A percentile compares a stretch with the other conserved stretches of the same genome.
Evolutionary conservation across 2,113 vertebrate genomes (phyloP).

Genomic region (Myxocyprinus asiaticus): DNA sequence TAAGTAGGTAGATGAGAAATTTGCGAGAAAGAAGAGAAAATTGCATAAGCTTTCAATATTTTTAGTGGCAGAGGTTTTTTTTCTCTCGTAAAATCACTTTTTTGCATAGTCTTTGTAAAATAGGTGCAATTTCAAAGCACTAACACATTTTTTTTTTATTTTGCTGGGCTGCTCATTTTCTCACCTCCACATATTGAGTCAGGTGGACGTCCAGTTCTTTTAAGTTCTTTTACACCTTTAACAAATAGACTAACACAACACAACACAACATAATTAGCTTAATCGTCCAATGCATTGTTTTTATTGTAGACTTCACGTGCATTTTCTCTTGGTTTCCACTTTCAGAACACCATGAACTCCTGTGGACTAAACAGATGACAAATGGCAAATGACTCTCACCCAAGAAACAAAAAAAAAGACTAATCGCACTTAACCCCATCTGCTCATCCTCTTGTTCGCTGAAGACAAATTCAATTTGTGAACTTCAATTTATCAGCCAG

Average conservation of each 20-base stretch:
- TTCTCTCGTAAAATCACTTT: too few species aligned
- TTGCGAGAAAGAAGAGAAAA: too few species aligned
- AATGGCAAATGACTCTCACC: background rate
- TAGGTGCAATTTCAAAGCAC: background rate
- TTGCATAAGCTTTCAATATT: too few species aligned
- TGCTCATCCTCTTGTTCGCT: background rate
- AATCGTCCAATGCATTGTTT: background rate
- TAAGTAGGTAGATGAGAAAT: too few species aligned
- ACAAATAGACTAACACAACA: too few species aligned
- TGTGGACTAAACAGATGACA: background rate
- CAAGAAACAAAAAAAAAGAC: slow-evolving; percentile 1
- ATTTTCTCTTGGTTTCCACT: background rate
- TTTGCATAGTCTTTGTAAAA: background rate
- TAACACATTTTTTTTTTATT: background rate
- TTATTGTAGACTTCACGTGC: background rate
- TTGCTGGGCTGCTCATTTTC: background rate
- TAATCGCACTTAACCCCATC: background rate
- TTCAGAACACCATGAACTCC: background rate
- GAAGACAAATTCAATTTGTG: background rate
- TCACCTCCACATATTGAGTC: background rate
- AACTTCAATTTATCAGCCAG: background rate
- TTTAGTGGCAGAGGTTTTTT: too few species aligned
- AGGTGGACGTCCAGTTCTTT: background rate
- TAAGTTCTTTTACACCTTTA: background rate
- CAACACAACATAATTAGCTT: background rate